Evolutionary conservation across 2,797 vertebrate species (phyloP).

Genomic region (Falco concolor): DNA sequence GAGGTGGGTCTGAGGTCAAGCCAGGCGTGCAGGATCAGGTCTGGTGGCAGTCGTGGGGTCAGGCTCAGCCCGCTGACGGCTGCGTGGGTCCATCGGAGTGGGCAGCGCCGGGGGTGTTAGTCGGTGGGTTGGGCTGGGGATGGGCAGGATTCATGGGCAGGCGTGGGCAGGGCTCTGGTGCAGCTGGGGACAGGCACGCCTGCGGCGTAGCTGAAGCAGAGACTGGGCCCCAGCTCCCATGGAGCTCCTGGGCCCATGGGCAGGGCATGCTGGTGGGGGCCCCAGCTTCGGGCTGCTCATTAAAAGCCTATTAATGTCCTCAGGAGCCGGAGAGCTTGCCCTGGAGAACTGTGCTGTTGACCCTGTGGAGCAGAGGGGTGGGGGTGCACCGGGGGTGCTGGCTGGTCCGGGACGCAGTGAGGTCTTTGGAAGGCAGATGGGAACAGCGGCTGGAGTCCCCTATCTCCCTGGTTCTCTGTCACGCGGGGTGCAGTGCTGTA

Average conservation of each 20-base stretch:
- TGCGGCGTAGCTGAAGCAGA: background rate
- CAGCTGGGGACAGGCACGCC: background rate
- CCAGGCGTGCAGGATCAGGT: background rate
- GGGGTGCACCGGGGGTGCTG: background rate
- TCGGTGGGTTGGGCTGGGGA: background rate
- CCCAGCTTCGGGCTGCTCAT: background rate
- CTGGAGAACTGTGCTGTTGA: background rate
- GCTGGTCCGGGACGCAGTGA: background rate
- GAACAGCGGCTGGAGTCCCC: background rate
- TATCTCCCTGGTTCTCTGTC: background rate
- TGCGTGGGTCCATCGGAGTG: background rate
- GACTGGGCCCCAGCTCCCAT: too few relatives aligned
- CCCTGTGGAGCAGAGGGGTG: background rate
- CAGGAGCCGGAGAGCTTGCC: background rate
- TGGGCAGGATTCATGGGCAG: background rate
- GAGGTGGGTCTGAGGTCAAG: background rate
- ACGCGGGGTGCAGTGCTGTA: background rate
- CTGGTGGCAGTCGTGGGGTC: background rate
- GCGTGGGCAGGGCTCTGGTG: background rate
- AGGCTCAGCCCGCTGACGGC: background rate
- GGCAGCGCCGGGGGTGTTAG: too few relatives aligned
- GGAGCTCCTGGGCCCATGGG: background rate
- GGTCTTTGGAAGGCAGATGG: background rate
- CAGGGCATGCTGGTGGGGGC: background rate
- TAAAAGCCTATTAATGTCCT: background rate